Evolutionary conservation across 2,888 invertebrate genomes (phyloP).

Genomic region (Tyria jacobaeae): DNA sequence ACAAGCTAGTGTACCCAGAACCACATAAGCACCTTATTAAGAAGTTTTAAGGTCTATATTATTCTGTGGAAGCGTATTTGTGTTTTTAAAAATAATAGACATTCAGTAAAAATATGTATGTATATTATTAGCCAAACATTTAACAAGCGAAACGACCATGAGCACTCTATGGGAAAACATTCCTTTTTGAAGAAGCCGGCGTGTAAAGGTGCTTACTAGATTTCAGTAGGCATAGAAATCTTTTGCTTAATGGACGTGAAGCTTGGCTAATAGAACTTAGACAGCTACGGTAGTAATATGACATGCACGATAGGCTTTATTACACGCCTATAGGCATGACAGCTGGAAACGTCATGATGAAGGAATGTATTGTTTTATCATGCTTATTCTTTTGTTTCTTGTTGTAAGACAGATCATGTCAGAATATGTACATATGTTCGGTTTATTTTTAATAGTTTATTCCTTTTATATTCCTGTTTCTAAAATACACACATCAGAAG

Average conservation of each 20-base stretch:
- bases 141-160: not conserved
- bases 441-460: no score
- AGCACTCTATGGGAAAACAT: constrained; percentile 21
- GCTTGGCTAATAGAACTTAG: constrained; percentile 40
- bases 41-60: no score
- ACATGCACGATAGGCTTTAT: constrained; percentile 38
- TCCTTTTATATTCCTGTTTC: no score
- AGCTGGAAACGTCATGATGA: constrained; percentile 5
- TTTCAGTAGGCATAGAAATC: constrained; percentile 48
- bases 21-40: no score
- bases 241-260: constrained; percentile 45
- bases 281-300: constrained; percentile 35
- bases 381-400: not conserved
- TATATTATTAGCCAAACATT: not conserved
- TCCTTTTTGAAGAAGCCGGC: constrained; percentile 15
- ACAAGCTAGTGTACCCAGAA: no score
- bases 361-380: constrained; percentile 4
- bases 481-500: no score
- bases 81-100: not conserved
- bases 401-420: not conserved
- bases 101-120: not conserved
- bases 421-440: no score
- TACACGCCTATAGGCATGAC: constrained; percentile 25
- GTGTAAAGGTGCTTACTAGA: constrained; percentile 18
- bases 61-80: no score